Conservation (phyloP, 2,888 invertebrate species). For the Euphydryas editha region DNA sequence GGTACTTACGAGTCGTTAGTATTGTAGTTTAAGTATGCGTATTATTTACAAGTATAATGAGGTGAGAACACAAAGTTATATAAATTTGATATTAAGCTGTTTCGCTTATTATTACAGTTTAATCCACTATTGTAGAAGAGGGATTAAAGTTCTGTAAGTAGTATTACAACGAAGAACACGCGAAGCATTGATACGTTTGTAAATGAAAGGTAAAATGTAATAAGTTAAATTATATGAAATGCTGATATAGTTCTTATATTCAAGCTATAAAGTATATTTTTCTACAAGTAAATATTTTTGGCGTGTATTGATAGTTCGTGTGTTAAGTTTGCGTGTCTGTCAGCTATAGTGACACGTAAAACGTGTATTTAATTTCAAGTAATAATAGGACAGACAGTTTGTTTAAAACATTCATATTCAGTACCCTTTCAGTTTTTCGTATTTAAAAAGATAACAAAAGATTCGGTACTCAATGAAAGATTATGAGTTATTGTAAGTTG, state of each 20-base stretch:
- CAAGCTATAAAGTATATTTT: constrained; percentile 24
- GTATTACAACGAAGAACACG: constrained; percentile 76
- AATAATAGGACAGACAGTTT: constrained; percentile 41
- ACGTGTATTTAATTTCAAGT: constrained; percentile 43
- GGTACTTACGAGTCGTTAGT: background rate
- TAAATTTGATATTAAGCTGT: constrained; percentile 61
- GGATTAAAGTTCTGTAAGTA: constrained; percentile 76
- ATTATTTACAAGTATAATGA: constrained; percentile 24
- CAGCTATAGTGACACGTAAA: constrained; percentile 45
- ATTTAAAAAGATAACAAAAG: background rate
- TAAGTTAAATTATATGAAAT: constrained; percentile 22
- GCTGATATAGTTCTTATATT: constrained; percentile 7
- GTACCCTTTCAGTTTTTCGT: background rate
- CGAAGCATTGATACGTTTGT: constrained; percentile 67
- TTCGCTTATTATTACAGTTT: constrained; percentile 68
- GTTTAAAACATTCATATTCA: constrained; percentile 21
- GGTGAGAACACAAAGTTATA: constrained; percentile 44
- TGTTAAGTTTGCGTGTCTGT: constrained; percentile 43
- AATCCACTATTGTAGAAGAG: constrained; percentile 70
- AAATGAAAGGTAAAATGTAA: constrained; percentile 27
- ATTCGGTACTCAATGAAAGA: background rate
- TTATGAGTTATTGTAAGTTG: too few relatives aligned
- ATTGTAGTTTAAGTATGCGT: background rate
- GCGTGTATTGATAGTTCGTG: constrained; percentile 42
- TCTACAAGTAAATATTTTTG: constrained; percentile 21